Conservation (phyloP, 2,797 vertebrate genomes). For the Crotalus adamanteus region DNA sequence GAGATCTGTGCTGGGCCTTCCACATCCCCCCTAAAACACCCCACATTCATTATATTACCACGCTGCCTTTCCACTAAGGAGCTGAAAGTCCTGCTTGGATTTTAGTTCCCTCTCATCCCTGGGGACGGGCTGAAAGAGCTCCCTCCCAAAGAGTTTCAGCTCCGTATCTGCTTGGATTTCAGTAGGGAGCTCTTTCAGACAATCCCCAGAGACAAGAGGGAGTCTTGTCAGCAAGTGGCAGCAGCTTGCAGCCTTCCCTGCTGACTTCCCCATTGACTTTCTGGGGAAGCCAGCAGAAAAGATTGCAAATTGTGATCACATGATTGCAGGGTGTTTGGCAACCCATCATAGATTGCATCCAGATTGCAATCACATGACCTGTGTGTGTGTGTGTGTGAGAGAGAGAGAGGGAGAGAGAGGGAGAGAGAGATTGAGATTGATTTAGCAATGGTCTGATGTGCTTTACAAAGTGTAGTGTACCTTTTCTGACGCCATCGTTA, state of each 20-base stretch:
- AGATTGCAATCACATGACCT: neutral
- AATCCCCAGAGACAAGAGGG: neutral
- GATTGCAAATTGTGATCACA: neutral
- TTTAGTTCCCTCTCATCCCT: neutral
- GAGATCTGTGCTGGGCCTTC: neutral
- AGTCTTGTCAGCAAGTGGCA: neutral
- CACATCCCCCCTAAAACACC: neutral
- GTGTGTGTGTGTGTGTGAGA: neutral
- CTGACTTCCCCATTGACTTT: neutral
- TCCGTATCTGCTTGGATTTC: neutral
- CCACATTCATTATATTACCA: neutral
- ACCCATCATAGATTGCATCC: neutral
- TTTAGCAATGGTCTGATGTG: neutral
- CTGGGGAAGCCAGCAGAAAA: neutral
- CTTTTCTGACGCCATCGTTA: neutral
- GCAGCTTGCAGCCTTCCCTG: neutral
- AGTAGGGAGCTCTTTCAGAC: neutral
- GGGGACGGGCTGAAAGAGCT: neutral
- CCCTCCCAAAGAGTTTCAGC: neutral
- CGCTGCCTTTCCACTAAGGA: neutral
- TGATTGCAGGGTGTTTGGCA: neutral
- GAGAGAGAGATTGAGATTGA: neutral
- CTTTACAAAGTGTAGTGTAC: neutral
- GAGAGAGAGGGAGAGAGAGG: neutral
- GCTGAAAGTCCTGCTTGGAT: too few relatives aligned